phyloP scores from a whole-genome alignment of 1,140 invertebrate genomes.

The Drosophila setifemur region DNA sequence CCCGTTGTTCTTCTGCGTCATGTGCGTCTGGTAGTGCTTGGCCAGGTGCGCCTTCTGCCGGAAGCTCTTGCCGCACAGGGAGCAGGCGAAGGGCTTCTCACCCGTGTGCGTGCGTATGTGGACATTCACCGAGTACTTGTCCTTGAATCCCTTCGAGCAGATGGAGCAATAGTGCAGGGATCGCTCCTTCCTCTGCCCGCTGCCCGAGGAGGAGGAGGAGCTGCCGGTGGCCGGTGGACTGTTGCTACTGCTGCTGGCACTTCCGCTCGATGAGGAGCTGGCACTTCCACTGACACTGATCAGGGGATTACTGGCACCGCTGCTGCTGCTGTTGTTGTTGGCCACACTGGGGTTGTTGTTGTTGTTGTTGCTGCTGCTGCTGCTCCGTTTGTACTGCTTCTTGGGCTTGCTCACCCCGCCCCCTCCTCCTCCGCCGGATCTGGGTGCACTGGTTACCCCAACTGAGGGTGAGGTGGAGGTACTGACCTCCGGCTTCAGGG shows the following conservation, averaged over 20 bases:
- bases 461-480: constrained; percentile 47
- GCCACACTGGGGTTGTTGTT: constrained; percentile 65
- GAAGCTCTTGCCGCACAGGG: constrained; percentile 94
- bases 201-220: constrained; percentile 66
- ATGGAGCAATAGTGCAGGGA: constrained; percentile 95
- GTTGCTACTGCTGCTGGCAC: constrained; percentile 72
- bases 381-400: constrained; percentile 84
- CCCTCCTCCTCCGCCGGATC: constrained; percentile 32
- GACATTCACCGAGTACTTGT: constrained; percentile 96
- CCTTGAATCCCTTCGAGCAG: constrained; percentile 96
- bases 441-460: constrained; percentile 47
- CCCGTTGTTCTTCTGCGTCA: constrained; percentile 88
- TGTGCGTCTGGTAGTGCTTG: constrained; percentile 98
- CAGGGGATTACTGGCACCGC: constrained; percentile 82
- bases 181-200: constrained; percentile 88
- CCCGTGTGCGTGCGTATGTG: constrained; percentile 94
- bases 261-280: constrained; percentile 62
- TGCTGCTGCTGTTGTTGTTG: constrained; percentile 76
- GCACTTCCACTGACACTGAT: constrained; percentile 43
- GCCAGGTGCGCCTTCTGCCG: constrained; percentile 98
- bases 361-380: constrained; percentile 61
- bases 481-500: constrained; percentile 69
- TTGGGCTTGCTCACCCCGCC: constrained; percentile 70
- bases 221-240: constrained; percentile 60
- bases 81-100: constrained; percentile 95